Evolutionary conservation across 2,113 vertebrate species (phyloP).

Genomic region (Tautogolabrus adspersus): DNA sequence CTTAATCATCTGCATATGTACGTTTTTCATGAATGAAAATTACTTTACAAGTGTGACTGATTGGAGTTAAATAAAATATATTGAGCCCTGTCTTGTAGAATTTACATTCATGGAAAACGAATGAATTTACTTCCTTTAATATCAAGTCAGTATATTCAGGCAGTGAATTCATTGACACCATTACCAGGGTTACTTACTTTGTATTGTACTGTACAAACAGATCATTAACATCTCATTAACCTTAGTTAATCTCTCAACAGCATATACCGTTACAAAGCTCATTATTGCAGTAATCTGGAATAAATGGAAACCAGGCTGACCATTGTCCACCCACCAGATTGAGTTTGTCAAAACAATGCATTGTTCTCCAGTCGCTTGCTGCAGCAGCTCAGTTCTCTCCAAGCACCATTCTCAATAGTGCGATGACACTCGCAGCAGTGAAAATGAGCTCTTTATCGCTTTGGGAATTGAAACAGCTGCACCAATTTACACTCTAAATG

Average conservation of each 20-base stretch:
- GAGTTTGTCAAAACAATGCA: slow-evolving; percentile 11
- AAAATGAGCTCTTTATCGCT: slow-evolving; percentile 50
- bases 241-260: neutral
- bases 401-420: slow-evolving; percentile 21
- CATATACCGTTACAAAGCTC: neutral
- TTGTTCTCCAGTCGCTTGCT: slow-evolving; percentile 4
- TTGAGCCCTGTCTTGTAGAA: too few relatives aligned
- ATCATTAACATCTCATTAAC: neutral
- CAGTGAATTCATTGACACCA: too few relatives aligned
- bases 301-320: neutral
- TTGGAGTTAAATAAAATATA: too few relatives aligned
- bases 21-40: too few relatives aligned
- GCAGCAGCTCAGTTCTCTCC: slow-evolving; percentile 31
- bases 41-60: too few relatives aligned
- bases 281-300: neutral
- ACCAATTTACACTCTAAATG: slow-evolving; percentile 67
- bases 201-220: neutral
- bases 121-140: too few relatives aligned
- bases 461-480: slow-evolving; percentile 62
- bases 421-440: slow-evolving; percentile 49
- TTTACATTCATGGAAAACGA: too few relatives aligned
- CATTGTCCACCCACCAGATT: neutral
- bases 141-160: too few relatives aligned
- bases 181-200: neutral
- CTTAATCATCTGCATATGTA: too few relatives aligned